Percentiles rank a stretch among this genome's conserved stretches.
phyloP scores from a whole-genome alignment of 2,888 invertebrate species.

The Heteromyza rotundicornis region DNA sequence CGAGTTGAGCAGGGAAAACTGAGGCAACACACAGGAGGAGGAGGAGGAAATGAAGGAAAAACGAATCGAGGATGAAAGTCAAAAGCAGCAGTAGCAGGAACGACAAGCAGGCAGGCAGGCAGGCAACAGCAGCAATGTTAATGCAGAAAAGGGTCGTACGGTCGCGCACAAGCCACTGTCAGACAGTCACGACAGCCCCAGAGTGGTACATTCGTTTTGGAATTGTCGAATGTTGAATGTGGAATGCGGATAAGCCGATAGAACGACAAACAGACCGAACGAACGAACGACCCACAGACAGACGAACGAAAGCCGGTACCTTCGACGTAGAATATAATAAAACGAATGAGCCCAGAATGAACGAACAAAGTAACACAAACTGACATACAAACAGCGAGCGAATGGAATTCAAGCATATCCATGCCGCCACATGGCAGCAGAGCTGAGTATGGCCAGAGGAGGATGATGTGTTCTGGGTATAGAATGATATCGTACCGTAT shows the following conservation, averaged over 20 bases:
- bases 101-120: not conserved
- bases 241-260: constrained; percentile 24
- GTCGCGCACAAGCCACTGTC: constrained; percentile 17
- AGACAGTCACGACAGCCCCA: not conserved
- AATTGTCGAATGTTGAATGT: not conserved
- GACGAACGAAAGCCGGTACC: constrained; percentile 19
- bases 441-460: no score
- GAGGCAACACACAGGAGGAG: no score
- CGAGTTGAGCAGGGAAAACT: no score
- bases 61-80: constrained; percentile 11
- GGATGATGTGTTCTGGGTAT: not conserved
- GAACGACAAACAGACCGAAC: constrained; percentile 17
- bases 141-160: constrained; percentile 47
- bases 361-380: constrained; percentile 25
- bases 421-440: constrained; percentile 3
- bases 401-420: constrained; percentile 1
- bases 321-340: not conserved
- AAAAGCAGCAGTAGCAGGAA: constrained; percentile 13
- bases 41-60: not conserved
- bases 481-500: constrained; percentile 27
- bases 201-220: no score
- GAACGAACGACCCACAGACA: constrained; percentile 21
- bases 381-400: constrained; percentile 19
- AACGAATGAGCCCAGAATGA: constrained; percentile 19
- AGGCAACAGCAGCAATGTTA: constrained; percentile 18